phyloP scores from a whole-genome alignment of 1,140 invertebrate species.

The Amphibalanus amphitrite region DNA sequence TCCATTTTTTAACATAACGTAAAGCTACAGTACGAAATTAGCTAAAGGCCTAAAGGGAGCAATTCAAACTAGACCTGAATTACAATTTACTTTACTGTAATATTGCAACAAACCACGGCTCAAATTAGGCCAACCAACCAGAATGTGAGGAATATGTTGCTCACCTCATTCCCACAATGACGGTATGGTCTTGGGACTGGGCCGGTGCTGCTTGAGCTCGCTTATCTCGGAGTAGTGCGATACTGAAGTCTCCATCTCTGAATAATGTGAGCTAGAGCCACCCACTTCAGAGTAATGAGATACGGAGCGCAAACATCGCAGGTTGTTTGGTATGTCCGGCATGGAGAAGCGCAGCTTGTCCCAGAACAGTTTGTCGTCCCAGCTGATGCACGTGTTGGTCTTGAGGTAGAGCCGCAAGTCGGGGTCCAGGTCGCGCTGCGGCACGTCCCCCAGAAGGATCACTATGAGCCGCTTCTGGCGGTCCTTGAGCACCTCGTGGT shows the following conservation, averaged over 20 bases:
- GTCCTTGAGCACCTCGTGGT: constrained; percentile 75
- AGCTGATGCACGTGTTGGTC: constrained; percentile 70
- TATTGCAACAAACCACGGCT: too few relatives aligned
- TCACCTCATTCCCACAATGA: background rate
- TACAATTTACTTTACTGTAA: too few relatives aligned
- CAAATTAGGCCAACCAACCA: too few relatives aligned
- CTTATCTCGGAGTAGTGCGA: background rate
- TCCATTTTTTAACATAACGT: too few relatives aligned
- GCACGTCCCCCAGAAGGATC: constrained; percentile 63
- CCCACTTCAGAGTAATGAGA: background rate
- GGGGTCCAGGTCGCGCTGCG: constrained; percentile 65
- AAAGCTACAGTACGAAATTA: too few relatives aligned
- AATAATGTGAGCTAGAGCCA: background rate
- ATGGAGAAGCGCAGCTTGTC: constrained; percentile 78
- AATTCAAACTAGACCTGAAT: too few relatives aligned
- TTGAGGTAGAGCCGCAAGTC: constrained; percentile 75
- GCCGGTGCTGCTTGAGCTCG: background rate
- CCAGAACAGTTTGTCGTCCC: constrained; percentile 87
- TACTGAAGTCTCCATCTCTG: background rate
- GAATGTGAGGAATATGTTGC: too few relatives aligned
- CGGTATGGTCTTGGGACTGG: background rate
- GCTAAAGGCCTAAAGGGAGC: too few relatives aligned
- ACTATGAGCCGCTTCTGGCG: constrained; percentile 55
- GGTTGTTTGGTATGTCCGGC: constrained; percentile 37
- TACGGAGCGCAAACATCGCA: background rate